Percentiles rank a stretch among this genome's conserved stretches.
phyloP scores from a whole-genome alignment of 2,888 invertebrate genomes.

The Pachymerium ferrugineum region DNA sequence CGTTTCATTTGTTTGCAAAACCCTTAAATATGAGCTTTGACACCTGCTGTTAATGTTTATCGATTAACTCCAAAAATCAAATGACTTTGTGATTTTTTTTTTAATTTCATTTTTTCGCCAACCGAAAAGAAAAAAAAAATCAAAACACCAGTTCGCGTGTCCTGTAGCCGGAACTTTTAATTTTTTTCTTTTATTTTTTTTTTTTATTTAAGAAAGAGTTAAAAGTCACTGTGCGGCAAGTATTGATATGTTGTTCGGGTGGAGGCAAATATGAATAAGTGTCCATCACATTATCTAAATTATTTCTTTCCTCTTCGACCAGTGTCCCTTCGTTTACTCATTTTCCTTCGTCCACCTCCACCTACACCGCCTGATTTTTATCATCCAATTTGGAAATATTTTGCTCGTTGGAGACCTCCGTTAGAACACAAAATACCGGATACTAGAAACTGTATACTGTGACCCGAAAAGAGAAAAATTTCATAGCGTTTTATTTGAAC shows the following conservation, averaged over 20 bases:
- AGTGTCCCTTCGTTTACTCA: constrained; percentile 27
- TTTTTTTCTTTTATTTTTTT: too few relatives aligned
- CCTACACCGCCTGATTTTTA: neutral
- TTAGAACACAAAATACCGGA: neutral
- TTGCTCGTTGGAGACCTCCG: neutral
- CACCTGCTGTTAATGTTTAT: constrained; percentile 14
- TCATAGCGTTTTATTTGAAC: too few relatives aligned
- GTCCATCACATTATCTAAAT: neutral
- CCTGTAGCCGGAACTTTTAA: too few relatives aligned
- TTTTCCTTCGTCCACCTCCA: constrained; percentile 15
- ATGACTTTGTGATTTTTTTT: neutral
- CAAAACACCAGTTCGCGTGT: too few relatives aligned
- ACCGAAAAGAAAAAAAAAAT: too few relatives aligned
- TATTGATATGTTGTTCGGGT: constrained; percentile 9
- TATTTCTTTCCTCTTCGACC: constrained; percentile 21
- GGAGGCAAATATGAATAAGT: constrained; percentile 26
- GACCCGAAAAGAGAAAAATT: neutral
- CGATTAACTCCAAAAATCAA: neutral
- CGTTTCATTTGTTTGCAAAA: constrained; percentile 9
- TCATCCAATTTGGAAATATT: neutral
- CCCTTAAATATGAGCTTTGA: neutral
- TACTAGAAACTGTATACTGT: neutral
- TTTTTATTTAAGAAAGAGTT: too few relatives aligned
- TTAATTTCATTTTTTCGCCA: neutral
- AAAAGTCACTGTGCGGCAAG: too few relatives aligned